phyloP scores from a whole-genome alignment of 2,797 vertebrate genomes.

The Erpetoichthys calabaricus region DNA sequence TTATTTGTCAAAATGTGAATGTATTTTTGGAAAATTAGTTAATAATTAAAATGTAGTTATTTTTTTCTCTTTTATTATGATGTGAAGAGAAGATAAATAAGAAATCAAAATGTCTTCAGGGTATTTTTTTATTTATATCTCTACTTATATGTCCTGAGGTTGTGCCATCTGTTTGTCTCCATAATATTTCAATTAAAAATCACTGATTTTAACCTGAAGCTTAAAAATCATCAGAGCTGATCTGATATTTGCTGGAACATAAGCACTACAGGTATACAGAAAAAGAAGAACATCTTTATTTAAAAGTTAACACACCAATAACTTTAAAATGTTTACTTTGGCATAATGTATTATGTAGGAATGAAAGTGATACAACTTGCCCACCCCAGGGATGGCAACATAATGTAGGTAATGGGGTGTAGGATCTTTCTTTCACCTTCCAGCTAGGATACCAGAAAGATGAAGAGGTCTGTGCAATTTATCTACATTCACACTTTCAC shows the following conservation, averaged over 20 bases:
- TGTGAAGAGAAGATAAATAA: neutral
- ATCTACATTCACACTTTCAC: too few relatives aligned
- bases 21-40: too few relatives aligned
- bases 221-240: constrained; percentile 9
- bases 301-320: constrained; percentile 22
- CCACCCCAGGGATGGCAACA: too few relatives aligned
- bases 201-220: constrained; percentile 30
- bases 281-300: constrained; percentile 9
- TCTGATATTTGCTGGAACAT: constrained; percentile 10
- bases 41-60: too few relatives aligned
- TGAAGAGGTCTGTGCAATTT: too few relatives aligned
- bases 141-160: constrained; percentile 44
- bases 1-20: too few relatives aligned
- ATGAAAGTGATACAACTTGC: too few relatives aligned
- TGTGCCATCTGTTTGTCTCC: constrained; percentile 52
- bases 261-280: constrained; percentile 20
- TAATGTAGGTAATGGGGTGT: too few relatives aligned
- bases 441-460: too few relatives aligned
- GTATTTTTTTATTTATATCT: constrained; percentile 24
- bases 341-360: too few relatives aligned
- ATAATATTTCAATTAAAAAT: constrained; percentile 58
- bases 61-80: too few relatives aligned
- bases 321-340: constrained; percentile 7
- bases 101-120: constrained; percentile 17
- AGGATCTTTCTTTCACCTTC: too few relatives aligned